Evolutionary conservation across 2,797 vertebrate species (phyloP).

Genomic region (Rhinogobio ventralis): DNA sequence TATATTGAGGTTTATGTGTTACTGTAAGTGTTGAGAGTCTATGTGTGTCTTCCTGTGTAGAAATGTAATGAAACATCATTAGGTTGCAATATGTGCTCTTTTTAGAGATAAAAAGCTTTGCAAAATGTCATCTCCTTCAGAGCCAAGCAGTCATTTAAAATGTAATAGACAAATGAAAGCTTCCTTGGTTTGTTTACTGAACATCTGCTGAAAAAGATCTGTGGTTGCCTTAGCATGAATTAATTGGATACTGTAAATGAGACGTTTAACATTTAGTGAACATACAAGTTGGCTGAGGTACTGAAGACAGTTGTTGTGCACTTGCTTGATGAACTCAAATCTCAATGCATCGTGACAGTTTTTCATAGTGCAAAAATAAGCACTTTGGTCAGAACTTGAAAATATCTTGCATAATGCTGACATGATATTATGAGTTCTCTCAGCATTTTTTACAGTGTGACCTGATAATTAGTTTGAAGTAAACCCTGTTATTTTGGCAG

Average conservation of each 20-base stretch:
- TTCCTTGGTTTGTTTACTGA: slow-evolving; percentile 1
- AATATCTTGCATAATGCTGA: not conserved
- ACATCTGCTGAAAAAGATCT: not conserved
- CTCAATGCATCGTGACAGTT: not conserved
- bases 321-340: not conserved
- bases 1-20: not conserved
- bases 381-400: not conserved
- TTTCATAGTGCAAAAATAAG: not conserved
- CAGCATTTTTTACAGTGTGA: not conserved
- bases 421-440: not conserved
- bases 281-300: not conserved
- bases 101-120: not conserved
- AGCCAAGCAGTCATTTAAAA: slow-evolving; percentile 17
- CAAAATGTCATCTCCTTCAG: not conserved
- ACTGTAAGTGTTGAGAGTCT: not conserved
- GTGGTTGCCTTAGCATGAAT: not conserved
- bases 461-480: not conserved
- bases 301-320: not conserved
- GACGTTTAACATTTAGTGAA: slow-evolving; percentile 20
- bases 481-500: not conserved
- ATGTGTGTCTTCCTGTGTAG: not conserved
- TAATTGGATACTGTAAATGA: not conserved
- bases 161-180: not conserved
- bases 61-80: not conserved
- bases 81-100: not conserved